Evolutionary conservation across 2,797 vertebrate genomes (phyloP).

Genomic region (Takifugu rubripes): DNA sequence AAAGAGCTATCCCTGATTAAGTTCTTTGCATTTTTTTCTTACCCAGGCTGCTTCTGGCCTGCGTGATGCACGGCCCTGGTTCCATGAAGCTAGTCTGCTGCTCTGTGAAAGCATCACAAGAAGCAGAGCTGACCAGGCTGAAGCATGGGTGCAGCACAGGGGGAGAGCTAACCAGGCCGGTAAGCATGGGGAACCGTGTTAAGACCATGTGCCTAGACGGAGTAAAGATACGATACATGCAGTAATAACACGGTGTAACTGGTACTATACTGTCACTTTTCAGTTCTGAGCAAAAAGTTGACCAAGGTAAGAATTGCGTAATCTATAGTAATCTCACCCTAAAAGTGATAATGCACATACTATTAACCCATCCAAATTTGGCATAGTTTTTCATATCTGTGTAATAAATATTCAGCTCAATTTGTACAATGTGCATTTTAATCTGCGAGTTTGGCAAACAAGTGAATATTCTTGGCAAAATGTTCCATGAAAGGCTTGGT

Average conservation of each 20-base stretch:
- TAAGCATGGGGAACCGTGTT: conserved; percentile 80
- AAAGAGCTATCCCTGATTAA: conserved; percentile 10
- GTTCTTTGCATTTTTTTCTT: conserved; percentile 55
- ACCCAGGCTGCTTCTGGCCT: conserved; percentile 79
- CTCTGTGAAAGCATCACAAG: conserved; percentile 81
- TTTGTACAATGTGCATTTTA: conserved; percentile 2
- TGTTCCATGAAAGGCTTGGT: conserved; percentile 2
- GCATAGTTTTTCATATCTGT: background rate
- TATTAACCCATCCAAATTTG: background rate
- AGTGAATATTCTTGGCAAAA: conserved; percentile 18
- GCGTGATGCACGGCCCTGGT: conserved; percentile 72
- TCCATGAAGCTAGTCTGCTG: conserved; percentile 84
- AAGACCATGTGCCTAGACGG: conserved; percentile 81
- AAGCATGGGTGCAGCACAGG: conserved; percentile 79
- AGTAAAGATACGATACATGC: conserved; percentile 61
- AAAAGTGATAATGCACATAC: no score
- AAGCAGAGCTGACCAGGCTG: conserved; percentile 77
- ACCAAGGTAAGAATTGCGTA: background rate
- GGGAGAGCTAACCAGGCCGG: conserved; percentile 77
- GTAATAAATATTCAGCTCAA: background rate
- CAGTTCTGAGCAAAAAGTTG: conserved; percentile 2
- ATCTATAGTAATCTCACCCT: background rate
- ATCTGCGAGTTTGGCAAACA: conserved; percentile 7
- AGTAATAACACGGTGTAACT: conserved; percentile 44
- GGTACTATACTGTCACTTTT: conserved; percentile 5